Evolutionary conservation across 2,888 invertebrate genomes (phyloP).

Genomic region (Lysandra bellargus): DNA sequence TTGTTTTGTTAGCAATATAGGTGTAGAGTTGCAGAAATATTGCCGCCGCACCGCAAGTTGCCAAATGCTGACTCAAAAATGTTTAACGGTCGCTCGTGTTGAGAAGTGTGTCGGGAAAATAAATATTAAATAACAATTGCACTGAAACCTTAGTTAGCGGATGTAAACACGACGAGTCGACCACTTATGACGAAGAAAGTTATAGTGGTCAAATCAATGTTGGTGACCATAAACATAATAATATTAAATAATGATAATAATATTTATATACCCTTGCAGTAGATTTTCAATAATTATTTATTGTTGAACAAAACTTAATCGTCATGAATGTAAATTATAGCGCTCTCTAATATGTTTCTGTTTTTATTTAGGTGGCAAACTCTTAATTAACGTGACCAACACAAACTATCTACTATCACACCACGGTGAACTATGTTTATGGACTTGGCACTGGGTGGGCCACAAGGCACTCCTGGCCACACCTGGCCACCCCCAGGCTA

Average conservation of each 20-base stretch:
- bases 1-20: slow-evolving; percentile 17
- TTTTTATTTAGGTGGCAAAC: neutral
- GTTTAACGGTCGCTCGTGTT: neutral
- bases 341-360: neutral
- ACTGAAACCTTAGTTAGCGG: neutral
- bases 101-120: neutral
- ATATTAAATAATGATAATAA: neutral
- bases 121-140: neutral
- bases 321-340: no score
- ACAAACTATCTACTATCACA: neutral
- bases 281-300: no score
- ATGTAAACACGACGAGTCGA: neutral
- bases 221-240: neutral
- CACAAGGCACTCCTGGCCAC: neutral
- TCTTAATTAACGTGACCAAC: neutral
- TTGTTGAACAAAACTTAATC: no score
- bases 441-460: neutral
- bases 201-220: neutral
- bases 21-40: slow-evolving; percentile 11
- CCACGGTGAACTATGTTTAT: neutral
- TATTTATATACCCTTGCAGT: no score
- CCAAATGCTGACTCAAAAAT: neutral
- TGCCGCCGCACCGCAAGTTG: neutral
- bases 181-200: slow-evolving; percentile 3
- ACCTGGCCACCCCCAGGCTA: neutral